Evolutionary conservation across 2,113 vertebrate genomes (phyloP).

Genomic region (Mungos mungo): DNA sequence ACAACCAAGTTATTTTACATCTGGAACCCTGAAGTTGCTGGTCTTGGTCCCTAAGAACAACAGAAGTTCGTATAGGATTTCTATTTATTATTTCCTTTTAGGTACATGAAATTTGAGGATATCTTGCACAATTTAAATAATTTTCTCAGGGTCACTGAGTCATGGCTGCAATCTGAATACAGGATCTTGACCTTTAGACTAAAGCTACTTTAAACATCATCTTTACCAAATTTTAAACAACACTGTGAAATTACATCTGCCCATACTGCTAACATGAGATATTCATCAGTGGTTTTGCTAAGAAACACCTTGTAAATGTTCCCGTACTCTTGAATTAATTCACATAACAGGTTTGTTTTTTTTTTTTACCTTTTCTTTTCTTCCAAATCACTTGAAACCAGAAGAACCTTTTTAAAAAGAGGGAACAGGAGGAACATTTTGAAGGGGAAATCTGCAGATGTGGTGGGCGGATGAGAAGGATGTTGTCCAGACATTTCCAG

Average conservation of each 20-base stretch:
- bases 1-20: neutral
- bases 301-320: conserved; percentile 23
- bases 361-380: neutral
- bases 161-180: neutral
- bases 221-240: conserved; percentile 33
- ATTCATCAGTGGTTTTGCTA: conserved; percentile 11
- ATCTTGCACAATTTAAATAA: neutral
- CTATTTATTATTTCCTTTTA: neutral
- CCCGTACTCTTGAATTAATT: conserved; percentile 8
- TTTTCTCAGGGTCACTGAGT: conserved; percentile 19
- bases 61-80: neutral
- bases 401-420: conserved; percentile 3
- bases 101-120: neutral
- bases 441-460: neutral
- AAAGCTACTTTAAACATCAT: neutral
- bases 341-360: neutral
- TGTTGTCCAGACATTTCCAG: neutral
- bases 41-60: neutral
- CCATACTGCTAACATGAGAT: neutral
- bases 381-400: neutral
- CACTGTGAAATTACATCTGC: neutral
- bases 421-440: neutral
- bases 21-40: neutral
- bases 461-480: neutral
- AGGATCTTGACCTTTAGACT: neutral